A percentile compares a stretch with the other conserved stretches of the same genome.
Conservation (phyloP, 2,113 vertebrate species). For the Sturnira hondurensis region DNA sequence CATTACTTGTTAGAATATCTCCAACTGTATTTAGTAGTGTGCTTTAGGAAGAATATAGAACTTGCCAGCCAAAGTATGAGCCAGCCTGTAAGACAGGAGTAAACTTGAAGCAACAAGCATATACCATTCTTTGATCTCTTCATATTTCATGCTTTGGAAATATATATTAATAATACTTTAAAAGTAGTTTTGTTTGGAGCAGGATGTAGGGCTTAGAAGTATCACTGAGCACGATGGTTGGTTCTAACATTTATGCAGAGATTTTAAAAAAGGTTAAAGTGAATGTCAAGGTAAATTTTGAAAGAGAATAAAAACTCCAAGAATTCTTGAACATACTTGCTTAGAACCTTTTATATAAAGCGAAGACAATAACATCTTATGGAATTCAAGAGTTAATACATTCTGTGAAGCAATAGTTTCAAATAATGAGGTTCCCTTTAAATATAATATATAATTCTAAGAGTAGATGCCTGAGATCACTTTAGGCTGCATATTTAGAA, state of each 20-base stretch:
- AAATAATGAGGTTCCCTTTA: not conserved
- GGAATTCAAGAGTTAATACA: not conserved
- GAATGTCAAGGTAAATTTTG: not conserved
- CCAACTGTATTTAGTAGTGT: not conserved
- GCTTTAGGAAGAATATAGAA: not conserved
- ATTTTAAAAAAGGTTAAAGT: not conserved
- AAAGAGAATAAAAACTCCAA: not conserved
- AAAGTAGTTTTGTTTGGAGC: not conserved
- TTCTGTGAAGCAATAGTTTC: not conserved
- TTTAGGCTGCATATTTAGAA: not conserved
- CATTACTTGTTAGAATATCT: not conserved
- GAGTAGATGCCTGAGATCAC: not conserved
- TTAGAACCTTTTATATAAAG: not conserved
- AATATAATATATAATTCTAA: not conserved
- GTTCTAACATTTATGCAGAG: not conserved
- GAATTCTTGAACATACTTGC: not conserved
- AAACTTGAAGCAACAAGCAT: not conserved
- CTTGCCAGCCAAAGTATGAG: not conserved
- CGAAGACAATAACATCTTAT: not conserved
- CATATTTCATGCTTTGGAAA: not conserved
- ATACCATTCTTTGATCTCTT: not conserved
- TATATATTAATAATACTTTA: not conserved
- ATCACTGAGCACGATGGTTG: not conserved
- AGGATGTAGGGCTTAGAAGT: not conserved
- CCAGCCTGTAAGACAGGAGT: not conserved